phyloP scores from a whole-genome alignment of 2,113 vertebrate species.

The Craseonycteris thonglongyai region DNA sequence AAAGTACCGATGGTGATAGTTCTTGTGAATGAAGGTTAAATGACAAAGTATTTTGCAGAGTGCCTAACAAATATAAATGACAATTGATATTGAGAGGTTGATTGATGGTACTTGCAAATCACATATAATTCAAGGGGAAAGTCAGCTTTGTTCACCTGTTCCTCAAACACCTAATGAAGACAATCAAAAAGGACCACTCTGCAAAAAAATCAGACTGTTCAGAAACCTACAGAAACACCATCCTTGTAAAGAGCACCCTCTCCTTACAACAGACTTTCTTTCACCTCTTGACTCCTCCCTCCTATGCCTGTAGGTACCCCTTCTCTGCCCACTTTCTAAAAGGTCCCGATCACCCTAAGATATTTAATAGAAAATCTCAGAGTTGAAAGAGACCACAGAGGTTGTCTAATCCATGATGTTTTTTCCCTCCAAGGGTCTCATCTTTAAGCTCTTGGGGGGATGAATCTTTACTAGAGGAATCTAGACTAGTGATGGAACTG shows the following conservation, averaged over 20 bases:
- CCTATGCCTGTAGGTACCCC: not conserved
- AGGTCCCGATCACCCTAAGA: not conserved
- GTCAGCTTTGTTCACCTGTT: not conserved
- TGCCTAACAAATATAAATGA: not conserved
- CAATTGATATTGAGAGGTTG: not conserved
- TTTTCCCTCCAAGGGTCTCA: not conserved
- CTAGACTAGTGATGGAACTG: not conserved
- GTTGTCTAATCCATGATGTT: not conserved
- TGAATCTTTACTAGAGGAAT: not conserved
- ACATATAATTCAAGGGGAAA: not conserved
- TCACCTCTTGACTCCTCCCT: not conserved
- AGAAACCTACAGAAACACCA: not conserved
- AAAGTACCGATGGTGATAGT: not conserved
- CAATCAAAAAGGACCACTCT: not conserved
- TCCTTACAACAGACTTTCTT: not conserved
- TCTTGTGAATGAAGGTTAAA: not conserved
- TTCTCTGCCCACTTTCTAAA: not conserved
- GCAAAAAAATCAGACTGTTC: not conserved
- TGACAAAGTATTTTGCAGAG: not conserved
- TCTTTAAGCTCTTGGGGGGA: not conserved
- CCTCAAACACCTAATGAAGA: not conserved
- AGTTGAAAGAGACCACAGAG: not conserved
- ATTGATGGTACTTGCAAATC: not conserved
- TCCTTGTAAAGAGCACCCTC: not conserved
- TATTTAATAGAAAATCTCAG: not conserved